Evolutionary conservation across 2,888 invertebrate genomes (phyloP), one percentile per base, ranked within the genome.

Genomic region (Heliothis peltigera): DNA sequence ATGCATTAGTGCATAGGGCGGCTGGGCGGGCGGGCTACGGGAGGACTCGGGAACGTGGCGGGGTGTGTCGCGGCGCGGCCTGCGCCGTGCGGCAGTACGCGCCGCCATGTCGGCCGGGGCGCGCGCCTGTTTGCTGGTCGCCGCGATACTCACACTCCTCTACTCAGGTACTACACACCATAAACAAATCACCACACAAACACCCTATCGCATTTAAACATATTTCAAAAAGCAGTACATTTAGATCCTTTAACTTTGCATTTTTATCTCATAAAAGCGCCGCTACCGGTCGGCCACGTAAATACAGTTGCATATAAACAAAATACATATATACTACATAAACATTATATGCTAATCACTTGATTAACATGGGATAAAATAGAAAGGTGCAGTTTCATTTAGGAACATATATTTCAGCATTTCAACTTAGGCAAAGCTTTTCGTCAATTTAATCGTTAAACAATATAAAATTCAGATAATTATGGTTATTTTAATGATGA

Each of bases 101-200:
- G 88, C 89, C 92, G 92, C 90, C 90, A 95, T 94, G 95, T 87
- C 90, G 92, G 91, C 90, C 88, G 92, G 91, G 84, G 86, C 90
- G 85, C 94, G 92, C 89, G 93, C 86, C 79, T 87, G 87, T 56
- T 73, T 94, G 65, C 89, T 94, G 56, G 73, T 81, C 19, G 82
- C 87, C 73, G 92, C 92, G 44, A 84, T 95, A 25, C 89, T 95
- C 73, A 91, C 94, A 74, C 84, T 90, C 71, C 89, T 94, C 12
- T 94, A 94, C 80, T 92, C 94, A 94, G 95, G 95, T 94, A 94
- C 66, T 48, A 21, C 35, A 74, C 28, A 52, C 42, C 44, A 21
- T 52, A 77, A 70, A 71, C 69, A 72, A 52, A 55, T 52, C 22
- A 32, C 19, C 28, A 60, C 8, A 39, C 10, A 48, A 53, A 55